A percentile compares a stretch with the other conserved stretches of the same genome.
phyloP scores from a whole-genome alignment of 2,113 vertebrate genomes.

The Vireo altiloquus region DNA sequence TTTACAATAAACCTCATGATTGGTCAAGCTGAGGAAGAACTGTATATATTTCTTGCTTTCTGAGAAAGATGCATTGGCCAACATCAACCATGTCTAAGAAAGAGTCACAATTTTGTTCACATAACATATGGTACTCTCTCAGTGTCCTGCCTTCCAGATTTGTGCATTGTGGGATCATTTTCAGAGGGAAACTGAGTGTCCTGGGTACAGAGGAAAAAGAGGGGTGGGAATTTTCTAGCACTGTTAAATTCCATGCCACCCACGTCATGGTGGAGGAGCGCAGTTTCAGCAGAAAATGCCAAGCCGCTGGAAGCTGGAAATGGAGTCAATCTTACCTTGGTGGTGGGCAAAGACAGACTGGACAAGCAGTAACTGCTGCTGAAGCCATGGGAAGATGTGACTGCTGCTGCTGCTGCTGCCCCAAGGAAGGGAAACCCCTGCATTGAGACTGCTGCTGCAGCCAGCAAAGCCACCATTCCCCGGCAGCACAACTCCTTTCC shows the following conservation, averaged over 20 bases:
- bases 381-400: neutral
- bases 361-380: neutral
- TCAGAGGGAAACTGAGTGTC: neutral
- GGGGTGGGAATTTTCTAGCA: neutral
- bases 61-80: neutral
- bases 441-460: too few relatives aligned
- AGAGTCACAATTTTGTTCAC: neutral
- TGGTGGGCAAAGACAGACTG: neutral
- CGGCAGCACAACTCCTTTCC: fast-evolving
- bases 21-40: neutral
- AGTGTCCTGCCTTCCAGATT: neutral
- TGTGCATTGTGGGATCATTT: neutral
- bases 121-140: neutral
- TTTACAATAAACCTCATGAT: neutral
- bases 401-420: neutral
- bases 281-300: neutral
- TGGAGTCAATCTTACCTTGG: neutral
- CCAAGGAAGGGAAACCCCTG: neutral
- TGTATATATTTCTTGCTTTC: neutral
- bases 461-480: neutral
- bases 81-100: neutral
- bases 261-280: fast-evolving
- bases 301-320: neutral
- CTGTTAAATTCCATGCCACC: neutral
- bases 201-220: neutral